phyloP scores from a whole-genome alignment of 2,797 vertebrate genomes.

The Dipus sagitta region DNA sequence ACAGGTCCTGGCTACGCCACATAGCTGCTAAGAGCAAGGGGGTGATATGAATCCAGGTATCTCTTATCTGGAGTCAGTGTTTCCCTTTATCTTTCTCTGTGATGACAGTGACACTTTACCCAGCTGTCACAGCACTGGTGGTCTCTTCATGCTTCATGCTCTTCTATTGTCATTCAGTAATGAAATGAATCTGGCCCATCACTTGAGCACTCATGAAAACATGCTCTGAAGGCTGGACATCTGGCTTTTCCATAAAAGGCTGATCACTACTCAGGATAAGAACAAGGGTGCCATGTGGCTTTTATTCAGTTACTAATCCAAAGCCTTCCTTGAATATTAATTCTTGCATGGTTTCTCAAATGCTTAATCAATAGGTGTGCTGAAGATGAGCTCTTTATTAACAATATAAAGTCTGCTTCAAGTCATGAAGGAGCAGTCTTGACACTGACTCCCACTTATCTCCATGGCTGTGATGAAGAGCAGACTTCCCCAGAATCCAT shows the following conservation, averaged over 20 bases:
- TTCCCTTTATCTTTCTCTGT: background rate
- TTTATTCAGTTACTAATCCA: conserved; percentile 11
- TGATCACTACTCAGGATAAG: conserved; percentile 40
- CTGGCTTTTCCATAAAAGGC: conserved; percentile 14
- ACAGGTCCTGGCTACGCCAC: background rate
- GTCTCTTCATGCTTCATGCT: background rate
- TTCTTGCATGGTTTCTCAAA: conserved; percentile 9
- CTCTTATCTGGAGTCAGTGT: background rate
- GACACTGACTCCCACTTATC: background rate
- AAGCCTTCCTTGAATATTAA: conserved; percentile 57
- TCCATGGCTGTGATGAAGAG: background rate
- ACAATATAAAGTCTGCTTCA: background rate
- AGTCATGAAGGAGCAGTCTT: background rate
- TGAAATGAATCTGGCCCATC: background rate
- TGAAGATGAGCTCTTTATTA: background rate
- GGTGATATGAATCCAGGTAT: background rate
- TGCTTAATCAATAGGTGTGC: background rate
- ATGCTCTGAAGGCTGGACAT: conserved; percentile 36
- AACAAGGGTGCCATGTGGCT: conserved; percentile 35
- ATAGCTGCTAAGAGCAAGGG: background rate
- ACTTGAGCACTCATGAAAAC: background rate
- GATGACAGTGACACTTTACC: no score
- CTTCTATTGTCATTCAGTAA: background rate
- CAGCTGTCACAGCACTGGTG: background rate
- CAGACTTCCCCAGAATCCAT: background rate